Percentiles rank a stretch among this genome's conserved stretches.
phyloP scores from a whole-genome alignment of 30 jellyfish, hydroid and myxozoan genomes.

The Aurelia sp. region DNA sequence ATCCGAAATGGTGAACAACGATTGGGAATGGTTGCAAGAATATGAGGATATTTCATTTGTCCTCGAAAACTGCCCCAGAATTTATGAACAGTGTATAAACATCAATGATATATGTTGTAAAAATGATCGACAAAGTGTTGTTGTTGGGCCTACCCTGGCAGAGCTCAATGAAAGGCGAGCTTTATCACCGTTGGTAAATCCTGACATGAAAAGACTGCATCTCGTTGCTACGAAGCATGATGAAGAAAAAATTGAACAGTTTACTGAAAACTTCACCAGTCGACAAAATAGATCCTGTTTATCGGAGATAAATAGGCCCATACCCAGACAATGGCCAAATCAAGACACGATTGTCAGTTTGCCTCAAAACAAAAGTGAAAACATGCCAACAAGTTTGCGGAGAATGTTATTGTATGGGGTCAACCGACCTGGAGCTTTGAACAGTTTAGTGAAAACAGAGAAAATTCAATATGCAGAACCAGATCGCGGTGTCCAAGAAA shows the following conservation, averaged over 20 bases:
- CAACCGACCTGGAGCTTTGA: slow-evolving; percentile 68
- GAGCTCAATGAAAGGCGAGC: slow-evolving; percentile 84
- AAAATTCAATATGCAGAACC: neutral
- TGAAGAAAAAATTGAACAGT: slow-evolving; percentile 45
- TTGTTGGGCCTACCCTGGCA: slow-evolving; percentile 82
- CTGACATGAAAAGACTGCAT: slow-evolving; percentile 87
- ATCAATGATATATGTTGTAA: slow-evolving; percentile 80
- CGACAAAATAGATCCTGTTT: slow-evolving; percentile 47
- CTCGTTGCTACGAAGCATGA: slow-evolving; percentile 74
- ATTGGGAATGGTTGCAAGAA: slow-evolving; percentile 91
- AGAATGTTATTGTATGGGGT: slow-evolving; percentile 56
- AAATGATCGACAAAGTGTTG: slow-evolving; percentile 38
- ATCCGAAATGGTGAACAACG: slow-evolving; percentile 36
- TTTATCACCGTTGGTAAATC: slow-evolving; percentile 80
- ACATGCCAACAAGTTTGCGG: slow-evolving; percentile 47
- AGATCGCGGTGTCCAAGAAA: neutral
- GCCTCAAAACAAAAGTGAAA: slow-evolving; percentile 41
- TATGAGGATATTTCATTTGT: slow-evolving; percentile 74
- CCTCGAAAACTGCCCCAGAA: slow-evolving; percentile 67
- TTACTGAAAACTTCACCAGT: slow-evolving; percentile 2
- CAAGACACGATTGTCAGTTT: slow-evolving; percentile 20
- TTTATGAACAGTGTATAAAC: slow-evolving; percentile 77
- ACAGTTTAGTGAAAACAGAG: slow-evolving; percentile 32
- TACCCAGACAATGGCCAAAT: slow-evolving; percentile 18
- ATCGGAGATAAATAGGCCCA: slow-evolving; percentile 59